Evolutionary conservation across 2,113 vertebrate species (phyloP).

Genomic region (Notothenia rossii): DNA sequence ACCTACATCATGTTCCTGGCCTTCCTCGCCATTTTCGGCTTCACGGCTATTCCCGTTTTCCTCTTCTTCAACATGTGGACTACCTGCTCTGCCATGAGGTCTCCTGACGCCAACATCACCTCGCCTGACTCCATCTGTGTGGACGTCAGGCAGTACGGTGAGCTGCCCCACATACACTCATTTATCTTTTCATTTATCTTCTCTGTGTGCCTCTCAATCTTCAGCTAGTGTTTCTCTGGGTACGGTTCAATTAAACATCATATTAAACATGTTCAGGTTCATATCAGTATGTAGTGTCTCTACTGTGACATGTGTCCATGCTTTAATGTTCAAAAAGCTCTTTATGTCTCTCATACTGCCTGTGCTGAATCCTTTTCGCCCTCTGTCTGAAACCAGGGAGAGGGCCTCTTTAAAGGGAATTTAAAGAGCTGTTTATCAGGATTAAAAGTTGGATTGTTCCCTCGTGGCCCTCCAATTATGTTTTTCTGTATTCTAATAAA

Average conservation of each 20-base stretch:
- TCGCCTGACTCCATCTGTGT: constrained; percentile 95
- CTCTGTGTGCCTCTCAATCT: too few relatives aligned
- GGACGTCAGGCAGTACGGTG: constrained; percentile 97
- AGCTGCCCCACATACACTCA: constrained; percentile 7
- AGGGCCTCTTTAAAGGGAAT: too few relatives aligned
- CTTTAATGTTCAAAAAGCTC: too few relatives aligned
- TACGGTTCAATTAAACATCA: too few relatives aligned
- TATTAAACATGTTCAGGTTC: not conserved
- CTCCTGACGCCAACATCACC: constrained; percentile 91
- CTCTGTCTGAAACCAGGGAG: too few relatives aligned
- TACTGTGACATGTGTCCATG: too few relatives aligned
- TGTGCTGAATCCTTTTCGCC: too few relatives aligned
- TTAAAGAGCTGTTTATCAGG: not conserved
- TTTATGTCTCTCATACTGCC: too few relatives aligned
- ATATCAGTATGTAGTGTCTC: too few relatives aligned
- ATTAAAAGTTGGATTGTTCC: not conserved
- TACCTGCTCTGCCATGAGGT: constrained; percentile 93
- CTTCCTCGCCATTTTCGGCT: constrained; percentile 96
- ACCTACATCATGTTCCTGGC: constrained; percentile 94
- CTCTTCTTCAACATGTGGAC: constrained; percentile 99
- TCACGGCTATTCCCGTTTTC: constrained; percentile 96
- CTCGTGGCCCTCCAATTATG: too few relatives aligned
- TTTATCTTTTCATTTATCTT: too few relatives aligned
- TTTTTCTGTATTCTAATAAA: not conserved
- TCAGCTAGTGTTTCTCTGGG: too few relatives aligned